A percentile compares a stretch with the other conserved stretches of the same genome.
These are phyloP conservation scores for Leptinotarsa tumamoca DNA, from an alignment of 2,888 invertebrate species.

Conservation along the genomic window DNA sequence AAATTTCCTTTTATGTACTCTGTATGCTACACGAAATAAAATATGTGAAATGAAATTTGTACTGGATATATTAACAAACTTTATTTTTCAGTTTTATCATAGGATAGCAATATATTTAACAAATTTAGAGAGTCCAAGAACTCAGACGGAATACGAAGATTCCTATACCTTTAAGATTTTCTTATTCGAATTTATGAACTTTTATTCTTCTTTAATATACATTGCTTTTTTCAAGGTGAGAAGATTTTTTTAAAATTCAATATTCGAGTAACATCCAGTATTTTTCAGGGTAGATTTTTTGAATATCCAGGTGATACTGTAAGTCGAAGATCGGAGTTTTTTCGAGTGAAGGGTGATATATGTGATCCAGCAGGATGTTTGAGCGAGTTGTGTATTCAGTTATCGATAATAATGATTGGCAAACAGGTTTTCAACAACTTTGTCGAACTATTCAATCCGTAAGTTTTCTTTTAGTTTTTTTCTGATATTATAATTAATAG, in stretches of 20 bases:
- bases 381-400: conserved; percentile 92
- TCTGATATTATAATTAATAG: too few species aligned
- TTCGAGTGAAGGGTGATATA: conserved; percentile 83
- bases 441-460: conserved; percentile 91
- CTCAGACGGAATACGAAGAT: conserved; percentile 97
- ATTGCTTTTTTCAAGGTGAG: conserved; percentile 97
- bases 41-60: too few species aligned
- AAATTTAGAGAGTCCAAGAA: conserved; percentile 91
- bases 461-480: conserved; percentile 60
- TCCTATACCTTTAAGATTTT: conserved; percentile 98
- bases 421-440: conserved; percentile 95
- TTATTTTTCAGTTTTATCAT: conserved; percentile 78
- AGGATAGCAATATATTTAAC: conserved; percentile 87
- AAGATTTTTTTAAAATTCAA: neutral
- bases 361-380: conserved; percentile 95
- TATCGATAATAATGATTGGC: conserved; percentile 95
- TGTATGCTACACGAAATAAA: too few species aligned
- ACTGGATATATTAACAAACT: too few species aligned
- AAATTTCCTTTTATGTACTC: too few species aligned
- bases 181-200: conserved; percentile 98
- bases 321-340: conserved; percentile 80
- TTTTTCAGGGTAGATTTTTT: conserved; percentile 82
- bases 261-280: neutral
- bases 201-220: conserved; percentile 97
- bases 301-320: conserved; percentile 87